A percentile compares a stretch with the other conserved stretches of the same genome.
These are phyloP conservation scores for Naso thynnoides DNA, from an alignment of 2,797 vertebrate species.

Conservation along the genomic window DNA sequence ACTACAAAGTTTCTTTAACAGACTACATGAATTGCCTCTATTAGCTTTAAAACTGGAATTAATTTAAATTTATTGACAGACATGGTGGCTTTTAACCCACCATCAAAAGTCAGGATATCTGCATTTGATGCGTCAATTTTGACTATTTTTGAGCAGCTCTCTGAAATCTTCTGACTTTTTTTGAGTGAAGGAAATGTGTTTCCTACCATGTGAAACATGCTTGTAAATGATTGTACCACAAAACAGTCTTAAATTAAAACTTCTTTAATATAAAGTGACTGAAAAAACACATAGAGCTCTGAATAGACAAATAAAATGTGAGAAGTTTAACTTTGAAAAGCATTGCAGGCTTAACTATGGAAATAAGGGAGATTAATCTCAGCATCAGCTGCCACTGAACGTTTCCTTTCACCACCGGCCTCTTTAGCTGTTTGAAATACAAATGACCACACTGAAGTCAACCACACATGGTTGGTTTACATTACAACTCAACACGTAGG, in stretches of 20 bases:
- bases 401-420: conserved; percentile 50
- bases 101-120: background rate
- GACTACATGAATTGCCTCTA: background rate
- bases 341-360: conserved; percentile 4
- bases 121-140: background rate
- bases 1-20: no score
- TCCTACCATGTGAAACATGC: background rate
- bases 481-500: conserved; percentile 76
- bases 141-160: background rate
- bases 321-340: conserved; percentile 1
- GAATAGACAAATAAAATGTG: conserved; percentile 16
- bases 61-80: background rate
- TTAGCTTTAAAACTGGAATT: background rate
- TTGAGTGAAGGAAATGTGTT: background rate
- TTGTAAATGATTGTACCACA: background rate
- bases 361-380: conserved; percentile 30
- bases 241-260: background rate
- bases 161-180: background rate
- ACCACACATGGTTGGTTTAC: conserved; percentile 76
- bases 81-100: no score
- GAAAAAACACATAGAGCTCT: conserved; percentile 24
- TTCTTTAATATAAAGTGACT: background rate
- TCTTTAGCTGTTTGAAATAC: conserved; percentile 70
- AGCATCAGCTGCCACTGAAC: conserved; percentile 57
- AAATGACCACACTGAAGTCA: conserved; percentile 74